phyloP scores from a whole-genome alignment of 2,888 invertebrate species.

The Plutella xylostella region DNA sequence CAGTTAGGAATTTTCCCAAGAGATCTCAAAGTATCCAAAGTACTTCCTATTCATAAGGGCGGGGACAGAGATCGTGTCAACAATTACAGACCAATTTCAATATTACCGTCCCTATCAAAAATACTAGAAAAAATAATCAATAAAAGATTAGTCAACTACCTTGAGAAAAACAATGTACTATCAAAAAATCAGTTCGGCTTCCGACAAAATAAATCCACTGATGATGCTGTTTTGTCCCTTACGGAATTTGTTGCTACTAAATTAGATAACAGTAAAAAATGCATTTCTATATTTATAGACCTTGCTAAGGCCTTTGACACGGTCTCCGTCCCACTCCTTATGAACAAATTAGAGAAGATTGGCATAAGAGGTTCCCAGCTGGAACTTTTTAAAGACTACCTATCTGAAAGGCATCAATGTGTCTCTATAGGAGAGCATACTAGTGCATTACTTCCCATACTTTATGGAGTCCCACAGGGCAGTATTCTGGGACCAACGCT shows the following conservation, averaged over 20 bases:
- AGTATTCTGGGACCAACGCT: not conserved
- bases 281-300: not conserved
- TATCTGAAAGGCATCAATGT: not conserved
- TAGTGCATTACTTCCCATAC: not conserved
- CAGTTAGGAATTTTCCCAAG: not conserved
- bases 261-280: not conserved
- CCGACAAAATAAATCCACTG: no score
- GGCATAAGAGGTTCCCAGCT: not conserved
- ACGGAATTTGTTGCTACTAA: not conserved
- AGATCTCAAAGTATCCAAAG: not conserved
- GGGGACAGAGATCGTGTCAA: no score
- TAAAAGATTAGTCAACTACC: no score
- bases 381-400: not conserved
- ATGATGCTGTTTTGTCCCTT: not conserved
- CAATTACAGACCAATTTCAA: no score
- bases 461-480: not conserved
- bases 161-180: no score
- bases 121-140: constrained; percentile 3
- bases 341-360: not conserved
- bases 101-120: no score
- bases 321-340: not conserved
- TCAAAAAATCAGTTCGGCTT: no score
- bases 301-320: not conserved
- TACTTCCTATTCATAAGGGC: no score
- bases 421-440: not conserved